Percentiles rank a stretch among this genome's conserved stretches.
phyloP scores from a whole-genome alignment of 2,888 invertebrate species.

The Eupithecia abbreviata region DNA sequence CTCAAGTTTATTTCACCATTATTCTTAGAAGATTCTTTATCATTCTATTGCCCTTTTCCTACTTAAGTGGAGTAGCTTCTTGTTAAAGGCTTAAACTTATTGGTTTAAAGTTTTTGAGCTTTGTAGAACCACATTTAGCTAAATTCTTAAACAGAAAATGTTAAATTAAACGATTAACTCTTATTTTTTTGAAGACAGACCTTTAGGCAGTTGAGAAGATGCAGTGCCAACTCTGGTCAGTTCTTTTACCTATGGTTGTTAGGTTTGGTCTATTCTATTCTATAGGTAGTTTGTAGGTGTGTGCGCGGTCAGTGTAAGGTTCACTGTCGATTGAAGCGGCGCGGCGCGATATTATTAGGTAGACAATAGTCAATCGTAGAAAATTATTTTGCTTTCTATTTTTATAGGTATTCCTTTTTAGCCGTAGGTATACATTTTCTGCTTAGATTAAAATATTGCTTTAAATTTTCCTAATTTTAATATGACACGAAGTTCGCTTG shows the following conservation, averaged over 20 bases:
- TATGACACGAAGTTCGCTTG: background rate
- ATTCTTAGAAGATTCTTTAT: background rate
- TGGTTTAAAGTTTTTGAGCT: background rate
- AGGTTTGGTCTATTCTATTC: conserved; percentile 40
- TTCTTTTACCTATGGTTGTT: conserved; percentile 47
- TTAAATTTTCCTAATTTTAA: background rate
- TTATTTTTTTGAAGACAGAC: conserved; percentile 64
- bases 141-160: conserved; percentile 19
- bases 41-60: no score
- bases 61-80: no score
- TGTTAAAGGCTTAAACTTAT: no score
- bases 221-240: conserved; percentile 55
- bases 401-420: background rate
- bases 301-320: conserved; percentile 33
- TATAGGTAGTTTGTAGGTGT: conserved; percentile 49
- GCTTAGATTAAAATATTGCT: background rate
- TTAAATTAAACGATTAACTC: conserved; percentile 47
- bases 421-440: background rate
- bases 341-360: background rate
- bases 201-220: conserved; percentile 56
- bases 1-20: background rate
- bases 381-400: no score
- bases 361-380: background rate
- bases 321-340: conserved; percentile 15
- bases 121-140: conserved; percentile 13